phyloP scores from a whole-genome alignment of 2,888 invertebrate genomes.

The Brachyptera risi region DNA sequence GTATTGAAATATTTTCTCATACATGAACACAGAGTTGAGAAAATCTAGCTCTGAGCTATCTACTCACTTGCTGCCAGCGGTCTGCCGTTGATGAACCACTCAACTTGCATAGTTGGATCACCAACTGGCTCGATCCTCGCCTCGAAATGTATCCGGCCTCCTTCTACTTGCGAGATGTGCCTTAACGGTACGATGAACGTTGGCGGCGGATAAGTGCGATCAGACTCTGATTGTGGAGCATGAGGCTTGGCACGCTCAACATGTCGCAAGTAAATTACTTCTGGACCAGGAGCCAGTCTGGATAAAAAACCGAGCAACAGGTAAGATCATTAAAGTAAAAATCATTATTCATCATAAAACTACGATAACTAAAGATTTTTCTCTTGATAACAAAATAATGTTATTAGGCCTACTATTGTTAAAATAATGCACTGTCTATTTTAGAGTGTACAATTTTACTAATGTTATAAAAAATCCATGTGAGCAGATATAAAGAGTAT shows the following conservation, averaged over 20 bases:
- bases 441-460: no score
- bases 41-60: no score
- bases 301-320: no score
- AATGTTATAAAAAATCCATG: no score
- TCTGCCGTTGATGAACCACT: slow-evolving; percentile 92
- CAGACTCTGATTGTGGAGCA: slow-evolving; percentile 76
- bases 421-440: no score
- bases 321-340: no score
- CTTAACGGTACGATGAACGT: slow-evolving; percentile 86
- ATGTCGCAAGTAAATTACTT: slow-evolving; percentile 89
- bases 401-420: no score
- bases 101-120: slow-evolving; percentile 93
- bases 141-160: slow-evolving; percentile 94
- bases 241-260: slow-evolving; percentile 85
- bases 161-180: slow-evolving; percentile 79
- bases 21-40: not conserved
- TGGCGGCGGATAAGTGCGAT: slow-evolving; percentile 84
- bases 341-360: no score
- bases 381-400: no score
- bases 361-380: no score
- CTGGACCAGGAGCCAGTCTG: slow-evolving; percentile 71
- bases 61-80: slow-evolving; percentile 86
- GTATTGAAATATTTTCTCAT: not conserved
- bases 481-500: no score
- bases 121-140: slow-evolving; percentile 96